Evolutionary conservation across 2,888 invertebrate genomes (phyloP), one percentile per base, ranked within the genome.

Genomic region (Drosophila neonasuta): DNA sequence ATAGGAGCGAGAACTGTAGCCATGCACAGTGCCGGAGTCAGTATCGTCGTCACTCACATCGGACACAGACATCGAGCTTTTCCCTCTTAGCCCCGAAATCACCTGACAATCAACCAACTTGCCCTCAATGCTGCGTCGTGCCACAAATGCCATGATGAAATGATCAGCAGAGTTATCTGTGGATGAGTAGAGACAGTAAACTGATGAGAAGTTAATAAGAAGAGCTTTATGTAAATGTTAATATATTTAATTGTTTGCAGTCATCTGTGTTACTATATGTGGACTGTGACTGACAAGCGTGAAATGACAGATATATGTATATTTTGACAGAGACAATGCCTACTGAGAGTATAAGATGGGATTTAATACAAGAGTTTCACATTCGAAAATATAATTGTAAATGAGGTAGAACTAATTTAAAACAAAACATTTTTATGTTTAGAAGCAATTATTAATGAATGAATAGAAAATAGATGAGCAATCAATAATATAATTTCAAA

Each of bases 11-110:
- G 56, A 58, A 1, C 72, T 77, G 32, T 81, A 80, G 13, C 64
- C 60, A 1, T 46, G n/a, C 2, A 61, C 6, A 0, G 68, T 58
- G 0, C 54, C 51, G 2, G 68, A 49, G 24, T 72, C 80, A 11
- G 68, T 44, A 8, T 78, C 80, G 4, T 77, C 77, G 15, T 81
- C 82, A 51, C 82, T 80, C 30, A 66, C 13, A 17, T 80, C 80
- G 8, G 71, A 42, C 52, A 67, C 13, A 3, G 58, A 9, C 52
- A 50, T 13, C 0, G 59, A 7, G 10, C 13, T 51, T 2, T 8
- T 15, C 3, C 24, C 24, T 24, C 62, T 51, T 2, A 15, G 17
- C 9, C 59, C 51, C 2, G 69, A 61, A 17, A 80, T 50, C 48
- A 69, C 54, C 30, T 80, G 66, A 3, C 72, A 68, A 15, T 82